Percentiles rank a stretch among this genome's conserved stretches.
phyloP scores from a whole-genome alignment of 2,113 vertebrate species.

The Clarias magur region DNA sequence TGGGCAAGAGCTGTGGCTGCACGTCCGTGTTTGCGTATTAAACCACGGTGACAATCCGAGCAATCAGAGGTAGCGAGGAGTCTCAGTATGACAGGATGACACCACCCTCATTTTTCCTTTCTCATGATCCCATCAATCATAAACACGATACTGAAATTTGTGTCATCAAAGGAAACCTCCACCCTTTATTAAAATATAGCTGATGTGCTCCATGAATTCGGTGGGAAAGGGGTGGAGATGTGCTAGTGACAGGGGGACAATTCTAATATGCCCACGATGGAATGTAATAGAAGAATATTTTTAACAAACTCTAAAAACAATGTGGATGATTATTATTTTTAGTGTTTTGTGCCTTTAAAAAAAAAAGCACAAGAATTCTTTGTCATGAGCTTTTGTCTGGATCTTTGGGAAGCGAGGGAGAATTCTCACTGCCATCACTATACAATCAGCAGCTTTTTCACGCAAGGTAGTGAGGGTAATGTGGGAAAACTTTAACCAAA shows the following conservation, averaged over 20 bases:
- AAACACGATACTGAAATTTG: not conserved
- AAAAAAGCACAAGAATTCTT: not conserved
- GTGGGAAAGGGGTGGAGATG: not conserved
- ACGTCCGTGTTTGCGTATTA: not conserved
- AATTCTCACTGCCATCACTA: not conserved
- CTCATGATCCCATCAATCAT: conserved; percentile 1
- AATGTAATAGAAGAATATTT: not conserved
- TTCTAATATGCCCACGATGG: not conserved
- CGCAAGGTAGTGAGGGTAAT: not conserved
- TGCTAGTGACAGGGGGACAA: not conserved
- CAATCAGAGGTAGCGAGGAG: conserved; percentile 15
- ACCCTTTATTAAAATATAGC: not conserved
- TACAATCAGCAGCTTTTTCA: not conserved
- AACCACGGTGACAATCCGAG: not conserved
- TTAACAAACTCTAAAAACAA: not conserved
- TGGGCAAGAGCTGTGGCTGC: not conserved
- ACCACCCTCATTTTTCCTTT: conserved; percentile 30
- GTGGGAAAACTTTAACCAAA: not conserved
- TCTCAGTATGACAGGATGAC: conserved; percentile 9
- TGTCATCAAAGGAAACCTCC: not conserved
- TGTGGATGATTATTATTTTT: not conserved
- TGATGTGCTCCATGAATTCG: not conserved
- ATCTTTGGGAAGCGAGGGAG: not conserved
- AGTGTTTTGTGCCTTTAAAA: not conserved
- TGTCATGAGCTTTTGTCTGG: not conserved